These are phyloP conservation scores for Drosophila austrosaltans DNA, from an alignment of 2,888 invertebrate genomes.

Conservation along the genomic window DNA sequence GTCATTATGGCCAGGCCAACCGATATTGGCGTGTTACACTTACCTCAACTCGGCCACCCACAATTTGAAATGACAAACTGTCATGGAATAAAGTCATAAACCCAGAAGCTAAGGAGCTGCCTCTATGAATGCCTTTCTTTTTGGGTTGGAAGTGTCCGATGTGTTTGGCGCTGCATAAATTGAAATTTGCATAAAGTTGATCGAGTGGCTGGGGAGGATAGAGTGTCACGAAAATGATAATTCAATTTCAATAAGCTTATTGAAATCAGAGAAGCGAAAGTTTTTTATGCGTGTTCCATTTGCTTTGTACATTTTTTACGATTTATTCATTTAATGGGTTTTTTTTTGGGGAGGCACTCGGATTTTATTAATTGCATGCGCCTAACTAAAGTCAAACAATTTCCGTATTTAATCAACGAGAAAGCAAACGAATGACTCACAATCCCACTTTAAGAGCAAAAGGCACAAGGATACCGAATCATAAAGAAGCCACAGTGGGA, in stretches of 20 bases:
- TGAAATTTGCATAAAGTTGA: slow-evolving; percentile 66
- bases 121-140: not conserved
- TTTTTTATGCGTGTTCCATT: slow-evolving; percentile 36
- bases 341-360: slow-evolving; percentile 37
- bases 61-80: slow-evolving; percentile 63
- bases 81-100: slow-evolving; percentile 75
- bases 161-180: slow-evolving; percentile 56
- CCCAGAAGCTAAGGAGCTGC: slow-evolving; percentile 44
- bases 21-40: slow-evolving; percentile 71
- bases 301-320: slow-evolving; percentile 31
- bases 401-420: slow-evolving; percentile 71
- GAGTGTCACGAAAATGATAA: slow-evolving; percentile 56
- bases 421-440: slow-evolving; percentile 68
- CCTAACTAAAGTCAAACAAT: slow-evolving; percentile 66
- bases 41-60: slow-evolving; percentile 23
- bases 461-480: slow-evolving; percentile 22
- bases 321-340: slow-evolving; percentile 40
- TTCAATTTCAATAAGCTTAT: slow-evolving; percentile 56
- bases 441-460: slow-evolving; percentile 19
- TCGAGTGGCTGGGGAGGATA: not conserved
- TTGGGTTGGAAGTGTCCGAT: slow-evolving; percentile 25
- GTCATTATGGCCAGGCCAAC: slow-evolving; percentile 58
- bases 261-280: slow-evolving; percentile 45
- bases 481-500: slow-evolving; percentile 36
- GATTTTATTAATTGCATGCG: slow-evolving; percentile 72